Conservation (phyloP, 2,888 invertebrate species). For the Brachylomia viminalis region DNA sequence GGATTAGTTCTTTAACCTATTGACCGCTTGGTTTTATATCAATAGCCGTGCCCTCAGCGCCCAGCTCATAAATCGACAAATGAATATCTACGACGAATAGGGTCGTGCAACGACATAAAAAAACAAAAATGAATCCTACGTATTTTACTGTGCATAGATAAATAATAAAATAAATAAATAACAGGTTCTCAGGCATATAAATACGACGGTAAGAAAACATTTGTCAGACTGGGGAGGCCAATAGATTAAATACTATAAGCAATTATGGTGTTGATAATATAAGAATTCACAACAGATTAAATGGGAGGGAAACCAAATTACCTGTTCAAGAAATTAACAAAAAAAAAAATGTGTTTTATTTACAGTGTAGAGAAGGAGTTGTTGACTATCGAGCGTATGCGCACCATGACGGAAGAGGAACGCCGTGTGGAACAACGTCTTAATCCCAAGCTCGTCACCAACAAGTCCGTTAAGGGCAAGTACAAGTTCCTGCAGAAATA, state of each 20-base stretch:
- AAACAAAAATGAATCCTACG: too few species aligned
- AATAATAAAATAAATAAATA: too few species aligned
- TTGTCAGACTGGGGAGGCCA: neutral
- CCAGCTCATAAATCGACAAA: too few species aligned
- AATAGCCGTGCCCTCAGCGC: too few species aligned
- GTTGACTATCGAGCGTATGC: constrained; percentile 96
- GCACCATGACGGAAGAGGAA: constrained; percentile 99
- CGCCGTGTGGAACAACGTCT: constrained; percentile 96
- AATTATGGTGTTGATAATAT: neutral
- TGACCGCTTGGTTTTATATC: too few species aligned
- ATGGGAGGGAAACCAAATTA: neutral
- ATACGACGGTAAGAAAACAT: neutral
- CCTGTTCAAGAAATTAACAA: neutral
- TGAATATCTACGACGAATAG: too few species aligned
- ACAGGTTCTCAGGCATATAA: neutral
- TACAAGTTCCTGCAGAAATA: constrained; percentile 99
- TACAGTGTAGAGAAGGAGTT: constrained; percentile 96
- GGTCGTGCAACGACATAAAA: too few species aligned
- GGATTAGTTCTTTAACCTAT: too few species aligned
- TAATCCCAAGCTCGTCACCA: constrained; percentile 98
- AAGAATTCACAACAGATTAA: neutral
- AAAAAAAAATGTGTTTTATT: constrained; percentile 50
- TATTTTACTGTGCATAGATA: too few species aligned
- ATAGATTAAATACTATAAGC: neutral
- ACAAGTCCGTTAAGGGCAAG: constrained; percentile 98